Conservation (phyloP, 2,888 invertebrate species). For the Dasysyrphus albostriatus region DNA sequence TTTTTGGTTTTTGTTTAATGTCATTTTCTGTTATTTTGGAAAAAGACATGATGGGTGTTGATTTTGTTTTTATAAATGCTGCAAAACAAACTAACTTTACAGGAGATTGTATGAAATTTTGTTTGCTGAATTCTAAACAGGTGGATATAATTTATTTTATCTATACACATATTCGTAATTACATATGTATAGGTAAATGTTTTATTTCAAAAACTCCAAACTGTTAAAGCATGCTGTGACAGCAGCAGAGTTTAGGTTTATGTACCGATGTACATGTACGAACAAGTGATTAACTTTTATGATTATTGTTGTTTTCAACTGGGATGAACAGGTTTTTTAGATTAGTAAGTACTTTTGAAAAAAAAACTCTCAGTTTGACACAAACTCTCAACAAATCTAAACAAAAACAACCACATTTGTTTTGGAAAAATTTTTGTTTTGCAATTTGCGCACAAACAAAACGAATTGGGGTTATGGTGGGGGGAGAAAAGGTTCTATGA, state of each 20-base stretch:
- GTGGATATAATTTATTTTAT: background rate
- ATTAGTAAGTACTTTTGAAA: background rate
- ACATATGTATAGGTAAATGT: background rate
- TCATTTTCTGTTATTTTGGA: constrained; percentile 44
- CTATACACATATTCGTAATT: too few species aligned
- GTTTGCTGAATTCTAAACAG: background rate
- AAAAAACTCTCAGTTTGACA: background rate
- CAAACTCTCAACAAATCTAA: background rate
- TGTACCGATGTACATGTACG: background rate
- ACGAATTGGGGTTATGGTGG: background rate
- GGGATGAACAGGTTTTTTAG: background rate
- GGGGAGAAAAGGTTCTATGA: background rate
- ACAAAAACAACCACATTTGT: background rate
- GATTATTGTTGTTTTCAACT: constrained; percentile 20
- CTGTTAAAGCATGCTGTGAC: background rate
- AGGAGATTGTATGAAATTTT: background rate
- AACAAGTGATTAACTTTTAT: background rate
- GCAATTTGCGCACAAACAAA: background rate
- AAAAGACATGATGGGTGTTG: constrained; percentile 5
- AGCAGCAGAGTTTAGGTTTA: background rate
- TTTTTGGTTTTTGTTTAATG: constrained; percentile 23
- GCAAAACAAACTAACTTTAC: background rate
- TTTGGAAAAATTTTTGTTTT: background rate
- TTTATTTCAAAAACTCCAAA: background rate
- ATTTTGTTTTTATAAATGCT: background rate